A percentile compares a stretch with the other conserved stretches of the same genome.
phyloP scores from a whole-genome alignment of 92 coral and sea anemone genomes.

The Hydrozoanthus gracilis region DNA sequence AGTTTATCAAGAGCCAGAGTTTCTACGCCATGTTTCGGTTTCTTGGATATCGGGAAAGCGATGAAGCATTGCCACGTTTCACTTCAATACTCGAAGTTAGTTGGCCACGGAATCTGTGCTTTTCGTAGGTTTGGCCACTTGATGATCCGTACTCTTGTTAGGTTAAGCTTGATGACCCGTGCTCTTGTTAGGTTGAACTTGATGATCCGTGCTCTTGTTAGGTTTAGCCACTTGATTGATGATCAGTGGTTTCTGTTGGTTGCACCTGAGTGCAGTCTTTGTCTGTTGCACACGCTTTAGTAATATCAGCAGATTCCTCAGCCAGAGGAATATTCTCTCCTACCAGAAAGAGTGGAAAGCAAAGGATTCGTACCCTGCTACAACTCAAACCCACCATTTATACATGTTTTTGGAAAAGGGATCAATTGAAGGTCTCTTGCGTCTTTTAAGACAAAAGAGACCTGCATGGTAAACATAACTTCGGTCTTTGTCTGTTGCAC shows the following conservation, averaged over 20 bases:
- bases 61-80: neutral
- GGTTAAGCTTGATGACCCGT: neutral
- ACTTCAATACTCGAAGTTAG: neutral
- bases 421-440: no score
- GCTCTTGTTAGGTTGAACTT: neutral
- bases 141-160: neutral
- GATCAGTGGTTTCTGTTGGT: neutral
- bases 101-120: no score
- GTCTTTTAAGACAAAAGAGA: no score
- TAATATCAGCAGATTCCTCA: slow-evolving; percentile 1
- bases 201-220: neutral
- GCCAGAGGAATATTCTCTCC: neutral
- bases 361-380: no score
- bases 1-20: slow-evolving; percentile 14
- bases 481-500: no score
- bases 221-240: neutral
- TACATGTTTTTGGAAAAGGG: no score
- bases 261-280: slow-evolving; percentile 4
- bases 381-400: no score
- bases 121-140: no score
- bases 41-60: neutral
- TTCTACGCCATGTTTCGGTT: slow-evolving; percentile 1
- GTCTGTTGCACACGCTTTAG: neutral
- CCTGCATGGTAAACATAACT: no score
- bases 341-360: no score